phyloP scores from a whole-genome alignment of 2,888 invertebrate species.

The Omphaloscelis lunosa region DNA sequence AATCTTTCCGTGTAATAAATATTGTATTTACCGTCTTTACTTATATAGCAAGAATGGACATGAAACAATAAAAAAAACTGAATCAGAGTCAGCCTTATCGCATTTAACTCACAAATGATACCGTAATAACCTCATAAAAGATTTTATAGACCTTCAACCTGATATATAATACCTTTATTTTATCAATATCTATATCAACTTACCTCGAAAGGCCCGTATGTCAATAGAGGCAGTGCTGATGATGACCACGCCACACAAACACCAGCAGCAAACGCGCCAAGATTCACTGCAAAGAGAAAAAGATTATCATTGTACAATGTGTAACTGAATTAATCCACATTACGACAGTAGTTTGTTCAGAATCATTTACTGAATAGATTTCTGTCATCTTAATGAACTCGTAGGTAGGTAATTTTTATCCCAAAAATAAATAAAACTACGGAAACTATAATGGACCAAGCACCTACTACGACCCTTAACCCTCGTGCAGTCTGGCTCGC shows the following conservation, averaged over 20 bases:
- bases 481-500: no score
- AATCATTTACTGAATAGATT: no score
- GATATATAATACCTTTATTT: neutral
- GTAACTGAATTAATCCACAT: no score
- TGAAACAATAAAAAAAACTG: neutral
- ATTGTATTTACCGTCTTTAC: no score
- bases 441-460: no score
- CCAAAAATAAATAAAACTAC: no score
- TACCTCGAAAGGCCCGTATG: constrained; percentile 71
- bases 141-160: neutral
- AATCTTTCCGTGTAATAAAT: no score
- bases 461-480: no score
- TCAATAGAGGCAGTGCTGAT: constrained; percentile 87
- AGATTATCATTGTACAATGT: no score
- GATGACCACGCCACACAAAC: constrained; percentile 91
- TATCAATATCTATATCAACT: constrained; percentile 20
- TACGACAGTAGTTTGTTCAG: no score
- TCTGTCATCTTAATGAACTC: no score
- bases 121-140: neutral
- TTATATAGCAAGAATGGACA: neutral
- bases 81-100: neutral
- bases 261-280: constrained; percentile 90
- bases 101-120: neutral
- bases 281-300: constrained; percentile 85
- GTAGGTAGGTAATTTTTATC: no score